phyloP scores from a whole-genome alignment of 1,140 invertebrate species.

The Aporrectodea caliginosa region DNA sequence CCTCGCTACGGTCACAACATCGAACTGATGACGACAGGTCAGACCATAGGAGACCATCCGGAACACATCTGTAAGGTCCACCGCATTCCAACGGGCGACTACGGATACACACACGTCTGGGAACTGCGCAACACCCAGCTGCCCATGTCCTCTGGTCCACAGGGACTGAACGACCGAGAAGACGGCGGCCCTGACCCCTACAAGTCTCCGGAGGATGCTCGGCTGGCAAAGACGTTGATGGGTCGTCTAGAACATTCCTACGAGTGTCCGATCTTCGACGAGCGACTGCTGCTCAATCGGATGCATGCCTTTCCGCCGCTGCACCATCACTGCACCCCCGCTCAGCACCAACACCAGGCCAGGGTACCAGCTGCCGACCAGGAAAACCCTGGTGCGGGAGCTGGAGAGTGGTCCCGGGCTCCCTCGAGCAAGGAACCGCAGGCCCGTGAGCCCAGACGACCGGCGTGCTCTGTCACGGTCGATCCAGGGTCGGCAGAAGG shows the following conservation, averaged over 20 bases:
- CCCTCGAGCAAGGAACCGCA: neutral
- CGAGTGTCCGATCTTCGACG: neutral
- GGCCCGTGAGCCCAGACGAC: neutral
- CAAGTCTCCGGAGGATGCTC: neutral
- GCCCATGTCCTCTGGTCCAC: neutral
- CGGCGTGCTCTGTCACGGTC: neutral
- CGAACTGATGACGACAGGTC: neutral
- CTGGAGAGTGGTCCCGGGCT: too few relatives aligned
- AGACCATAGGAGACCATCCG: neutral
- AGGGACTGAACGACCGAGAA: neutral
- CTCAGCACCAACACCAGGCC: neutral
- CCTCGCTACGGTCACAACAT: constrained; percentile 1
- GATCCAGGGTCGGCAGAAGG: neutral
- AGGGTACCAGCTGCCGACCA: neutral
- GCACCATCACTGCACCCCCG: neutral
- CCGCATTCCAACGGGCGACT: constrained; percentile 15
- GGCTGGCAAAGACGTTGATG: neutral
- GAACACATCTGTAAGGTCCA: constrained; percentile 21
- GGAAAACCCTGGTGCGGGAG: too few relatives aligned
- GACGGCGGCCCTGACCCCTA: neutral
- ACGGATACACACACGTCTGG: constrained; percentile 25
- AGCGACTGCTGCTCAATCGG: neutral
- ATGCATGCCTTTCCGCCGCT: too few relatives aligned
- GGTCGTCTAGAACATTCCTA: neutral
- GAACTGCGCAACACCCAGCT: constrained; percentile 23